Base-by-base conservation (phyloP, 2,888 invertebrate genomes). In the Ochlodes sylvanus region DNA sequence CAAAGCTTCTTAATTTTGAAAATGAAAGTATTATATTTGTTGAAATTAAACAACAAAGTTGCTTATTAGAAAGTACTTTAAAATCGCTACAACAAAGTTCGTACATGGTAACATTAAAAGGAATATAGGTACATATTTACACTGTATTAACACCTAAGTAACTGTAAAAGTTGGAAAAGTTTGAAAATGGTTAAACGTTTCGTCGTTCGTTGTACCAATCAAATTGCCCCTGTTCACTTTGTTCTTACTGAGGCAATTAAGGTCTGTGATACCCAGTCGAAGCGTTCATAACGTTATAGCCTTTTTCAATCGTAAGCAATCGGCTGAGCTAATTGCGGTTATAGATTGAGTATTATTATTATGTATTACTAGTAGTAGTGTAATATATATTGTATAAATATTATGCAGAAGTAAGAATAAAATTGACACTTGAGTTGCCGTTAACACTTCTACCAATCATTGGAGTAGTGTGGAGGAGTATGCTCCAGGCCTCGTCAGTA, bases 1-100 rank as follows among this genome's bases (percentile, higher is more conserved):
- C 10, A 19, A 50, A 21, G 19, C 19, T 17, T 15, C 17, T 7
- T 12, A 7, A 19, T 12, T 19, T 19, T 50, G 19, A 50, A 19
- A n/a, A 50, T 21, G 12, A 50, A 47, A 47, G 7, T 47, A 19
- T 50, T 50, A 19, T 19, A 50, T 12, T 50, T 19, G 12, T 50
- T 19, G 38, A 52, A 50, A 34, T 38, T 52, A 52, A 52, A 62
- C 52, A 34, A 21, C 38, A 38, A 62, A 62, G 38, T 62, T 62
- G 21, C 32, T 21, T 34, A 52, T 52, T 62, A 52, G 52, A 38
- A 7, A 21, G 38, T 47, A 38, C 32, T 38, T 52, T 50, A 41
- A 7, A 38, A 62, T 61, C 38, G 19, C 27, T 4, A 14, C 14
- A 62, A 62, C 19, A 41, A 62, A 38, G 52, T 62, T 63, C 38